Percentiles rank a stretch among this genome's conserved stretches.
These are phyloP conservation scores for Cataglyphis altisquamis DNA, from an alignment of 2,888 invertebrate genomes.

Conservation along the genomic window DNA sequence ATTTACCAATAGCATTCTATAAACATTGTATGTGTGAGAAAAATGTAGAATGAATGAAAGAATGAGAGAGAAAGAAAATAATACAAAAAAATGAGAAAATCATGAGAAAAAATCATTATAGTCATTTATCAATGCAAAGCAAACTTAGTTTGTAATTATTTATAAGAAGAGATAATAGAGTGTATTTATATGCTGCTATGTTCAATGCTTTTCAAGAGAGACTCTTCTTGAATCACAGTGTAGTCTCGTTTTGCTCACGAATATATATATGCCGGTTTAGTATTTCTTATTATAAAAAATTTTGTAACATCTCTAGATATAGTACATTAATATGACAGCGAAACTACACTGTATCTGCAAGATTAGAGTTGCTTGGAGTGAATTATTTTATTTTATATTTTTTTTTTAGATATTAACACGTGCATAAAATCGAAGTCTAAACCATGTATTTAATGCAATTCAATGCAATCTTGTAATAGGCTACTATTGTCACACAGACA, in stretches of 20 bases:
- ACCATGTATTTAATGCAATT: constrained; percentile 60
- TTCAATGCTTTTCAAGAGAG: constrained; percentile 57
- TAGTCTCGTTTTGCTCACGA: constrained; percentile 50
- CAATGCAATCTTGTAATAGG: constrained; percentile 64
- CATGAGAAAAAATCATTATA: constrained; percentile 81
- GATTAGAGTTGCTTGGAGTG: constrained; percentile 56
- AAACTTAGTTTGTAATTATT: constrained; percentile 83
- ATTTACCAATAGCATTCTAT: constrained; percentile 47
- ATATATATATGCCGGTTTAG: not conserved
- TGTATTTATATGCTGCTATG: constrained; percentile 66
- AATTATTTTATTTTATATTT: constrained; percentile 66
- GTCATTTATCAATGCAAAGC: constrained; percentile 85
- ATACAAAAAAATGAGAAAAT: constrained; percentile 70
- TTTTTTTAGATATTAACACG: constrained; percentile 64
- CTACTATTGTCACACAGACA: constrained; percentile 34
- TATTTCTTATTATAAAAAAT: constrained; percentile 19
- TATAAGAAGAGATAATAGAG: constrained; percentile 75
- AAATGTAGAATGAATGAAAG: constrained; percentile 33
- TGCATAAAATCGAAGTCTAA: constrained; percentile 64
- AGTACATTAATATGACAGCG: constrained; percentile 39
- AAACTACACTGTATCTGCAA: constrained; percentile 64
- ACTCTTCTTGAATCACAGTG: constrained; percentile 57
- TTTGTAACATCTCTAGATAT: not conserved
- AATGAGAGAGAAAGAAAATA: constrained; percentile 67
- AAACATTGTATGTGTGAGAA: constrained; percentile 57